These are phyloP conservation scores for Phaedon cochleariae DNA, from an alignment of 2,888 invertebrate species.

Conservation along the genomic window DNA sequence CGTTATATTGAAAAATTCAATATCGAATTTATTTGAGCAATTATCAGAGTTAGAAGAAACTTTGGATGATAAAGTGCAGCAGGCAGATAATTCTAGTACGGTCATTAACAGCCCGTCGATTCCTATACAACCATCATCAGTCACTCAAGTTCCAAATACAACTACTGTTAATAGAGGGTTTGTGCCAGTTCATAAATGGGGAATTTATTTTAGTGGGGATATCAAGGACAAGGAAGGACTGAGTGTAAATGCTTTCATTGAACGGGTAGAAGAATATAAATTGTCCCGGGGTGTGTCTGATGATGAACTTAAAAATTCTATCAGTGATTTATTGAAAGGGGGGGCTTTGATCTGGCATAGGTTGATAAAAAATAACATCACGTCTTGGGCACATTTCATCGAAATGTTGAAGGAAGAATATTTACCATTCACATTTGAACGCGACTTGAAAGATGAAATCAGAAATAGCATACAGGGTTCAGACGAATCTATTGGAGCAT, in stretches of 20 bases:
- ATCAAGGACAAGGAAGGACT: constrained; percentile 13
- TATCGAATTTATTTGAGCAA: no score
- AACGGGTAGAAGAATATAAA: constrained; percentile 5
- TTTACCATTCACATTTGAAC: neutral
- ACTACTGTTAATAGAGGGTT: no score
- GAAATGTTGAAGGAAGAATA: neutral
- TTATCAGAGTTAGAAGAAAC: neutral
- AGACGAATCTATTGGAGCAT: neutral
- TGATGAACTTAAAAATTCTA: neutral
- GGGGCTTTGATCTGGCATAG: neutral
- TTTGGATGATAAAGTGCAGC: constrained; percentile 12
- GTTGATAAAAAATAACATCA: neutral
- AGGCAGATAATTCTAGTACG: no score
- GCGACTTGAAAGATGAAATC: constrained; percentile 7
- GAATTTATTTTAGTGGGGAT: constrained; percentile 3
- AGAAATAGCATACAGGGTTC: neutral
- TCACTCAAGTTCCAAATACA: neutral
- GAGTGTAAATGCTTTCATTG: constrained; percentile 11
- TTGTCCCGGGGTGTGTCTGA: neutral
- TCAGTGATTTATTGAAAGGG: neutral
- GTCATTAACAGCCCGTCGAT: no score
- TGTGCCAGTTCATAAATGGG: no score
- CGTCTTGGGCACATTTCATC: neutral
- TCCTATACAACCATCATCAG: neutral
- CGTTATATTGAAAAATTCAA: neutral